phyloP scores from a whole-genome alignment of 2,888 invertebrate genomes.

The Drosophila nigricruria region DNA sequence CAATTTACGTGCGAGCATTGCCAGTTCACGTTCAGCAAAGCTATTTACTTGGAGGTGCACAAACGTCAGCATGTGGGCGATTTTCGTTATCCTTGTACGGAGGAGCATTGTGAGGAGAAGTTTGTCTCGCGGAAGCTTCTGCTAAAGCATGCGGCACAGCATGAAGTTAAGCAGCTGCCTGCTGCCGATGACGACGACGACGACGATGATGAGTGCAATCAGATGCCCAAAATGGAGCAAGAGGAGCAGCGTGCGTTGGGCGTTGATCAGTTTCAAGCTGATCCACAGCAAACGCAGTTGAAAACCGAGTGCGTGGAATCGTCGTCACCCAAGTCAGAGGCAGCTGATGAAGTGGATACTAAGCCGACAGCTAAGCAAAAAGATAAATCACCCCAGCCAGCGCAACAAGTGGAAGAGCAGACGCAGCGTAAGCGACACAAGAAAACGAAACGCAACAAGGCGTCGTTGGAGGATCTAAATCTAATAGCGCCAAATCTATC shows the following conservation, averaged over 20 bases:
- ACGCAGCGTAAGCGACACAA: constrained; percentile 83
- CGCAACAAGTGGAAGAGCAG: constrained; percentile 8
- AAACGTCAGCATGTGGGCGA: constrained; percentile 91
- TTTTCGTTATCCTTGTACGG: constrained; percentile 90
- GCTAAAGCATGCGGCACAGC: constrained; percentile 89
- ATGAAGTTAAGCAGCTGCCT: constrained; percentile 79
- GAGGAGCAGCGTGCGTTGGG: constrained; percentile 12
- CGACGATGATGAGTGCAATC: constrained; percentile 14
- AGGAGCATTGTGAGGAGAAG: constrained; percentile 90
- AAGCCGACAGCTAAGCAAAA: not conserved
- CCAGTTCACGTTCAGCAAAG: constrained; percentile 90
- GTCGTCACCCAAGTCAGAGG: constrained; percentile 7
- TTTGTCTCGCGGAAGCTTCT: constrained; percentile 93
- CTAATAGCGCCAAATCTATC: constrained; percentile 93
- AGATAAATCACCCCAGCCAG: constrained; percentile 2
- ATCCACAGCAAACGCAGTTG: not conserved
- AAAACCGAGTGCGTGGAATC: not conserved
- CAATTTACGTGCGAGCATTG: constrained; percentile 93
- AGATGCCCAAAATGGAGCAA: constrained; percentile 16
- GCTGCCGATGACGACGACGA: not conserved
- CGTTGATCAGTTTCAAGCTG: constrained; percentile 29
- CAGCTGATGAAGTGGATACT: constrained; percentile 15
- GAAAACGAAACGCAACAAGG: constrained; percentile 83
- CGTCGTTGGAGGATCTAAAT: constrained; percentile 88
- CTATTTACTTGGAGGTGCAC: constrained; percentile 93